phyloP scores from a whole-genome alignment of 2,113 vertebrate genomes.

The Clarias gariepinus region DNA sequence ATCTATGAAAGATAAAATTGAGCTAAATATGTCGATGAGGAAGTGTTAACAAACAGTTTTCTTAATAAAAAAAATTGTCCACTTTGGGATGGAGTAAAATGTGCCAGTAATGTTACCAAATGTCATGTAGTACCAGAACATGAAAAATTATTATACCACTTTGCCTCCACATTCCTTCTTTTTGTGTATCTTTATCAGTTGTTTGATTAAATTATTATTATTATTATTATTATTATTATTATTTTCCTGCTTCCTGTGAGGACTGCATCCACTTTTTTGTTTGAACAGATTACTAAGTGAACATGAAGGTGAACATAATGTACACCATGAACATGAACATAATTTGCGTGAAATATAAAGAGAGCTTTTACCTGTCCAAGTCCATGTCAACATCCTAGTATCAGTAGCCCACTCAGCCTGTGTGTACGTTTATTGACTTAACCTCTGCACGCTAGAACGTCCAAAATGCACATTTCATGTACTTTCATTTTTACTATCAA shows the following conservation, averaged over 20 bases:
- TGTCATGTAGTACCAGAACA: constrained; percentile 2
- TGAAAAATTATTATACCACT: constrained; percentile 23
- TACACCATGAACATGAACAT: too few species aligned
- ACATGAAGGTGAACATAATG: constrained; percentile 71
- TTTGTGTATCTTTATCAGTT: constrained; percentile 72
- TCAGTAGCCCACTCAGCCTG: constrained; percentile 75
- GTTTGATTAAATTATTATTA: constrained; percentile 70
- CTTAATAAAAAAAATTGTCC: background rate
- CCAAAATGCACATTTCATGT: constrained; percentile 83
- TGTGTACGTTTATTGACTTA: constrained; percentile 80
- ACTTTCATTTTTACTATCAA: constrained; percentile 84
- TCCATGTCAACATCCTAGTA: constrained; percentile 63
- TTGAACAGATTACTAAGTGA: constrained; percentile 70
- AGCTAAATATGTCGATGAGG: background rate
- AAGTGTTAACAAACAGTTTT: background rate
- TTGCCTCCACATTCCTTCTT: constrained; percentile 27
- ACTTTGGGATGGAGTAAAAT: constrained; percentile 4
- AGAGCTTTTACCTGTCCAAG: constrained; percentile 65
- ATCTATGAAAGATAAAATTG: constrained; percentile 46
- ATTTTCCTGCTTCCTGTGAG: constrained; percentile 69
- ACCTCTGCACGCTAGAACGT: constrained; percentile 80
- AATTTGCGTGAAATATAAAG: constrained; percentile 72
- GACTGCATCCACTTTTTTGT: constrained; percentile 76
- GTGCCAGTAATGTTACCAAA: constrained; percentile 24
- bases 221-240: constrained; percentile 61